Evolutionary conservation across 1,140 invertebrate genomes (phyloP), one percentile per base, ranked within the genome.

Genomic region (Nephila pilipes): DNA sequence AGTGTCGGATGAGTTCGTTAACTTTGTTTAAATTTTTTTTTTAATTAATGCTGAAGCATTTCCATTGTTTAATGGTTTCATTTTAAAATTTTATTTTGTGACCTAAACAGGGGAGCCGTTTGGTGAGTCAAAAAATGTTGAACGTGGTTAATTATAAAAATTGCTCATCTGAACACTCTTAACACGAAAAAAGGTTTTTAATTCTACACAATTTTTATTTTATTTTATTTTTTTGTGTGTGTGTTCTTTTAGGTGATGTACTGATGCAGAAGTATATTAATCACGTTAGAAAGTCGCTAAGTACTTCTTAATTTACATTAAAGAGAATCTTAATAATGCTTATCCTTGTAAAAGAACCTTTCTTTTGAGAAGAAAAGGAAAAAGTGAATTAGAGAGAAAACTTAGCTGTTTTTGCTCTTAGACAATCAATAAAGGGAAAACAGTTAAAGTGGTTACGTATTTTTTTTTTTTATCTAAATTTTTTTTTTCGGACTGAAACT

Each of bases 241-340:
- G 10, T 75, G 65, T 75, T 75, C 65, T 75, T 87, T 87, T 63
- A 54, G 32, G 54, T 25, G 55, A 36, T 63, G 14, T 63, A 60
- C 54, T 81, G 80, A 87, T 32, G 58, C 54, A 36, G 32, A 60
- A 16, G n/a, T 54, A 54, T 87, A 63, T 87, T 87, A 87, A 87
- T 87, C 58, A 87, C 29, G 85, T 87, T 87, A 87, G 58, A 60
- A 87, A 87, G 85, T 87, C 85, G 58, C 55, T 63, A 32, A 87
- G 85, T 87, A 87, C 85, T 60, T 63, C 85, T 87, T 87, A 87
- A 87, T 87, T 87, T 87, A 63, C 58, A 60, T 87, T 87, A 63
- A 87, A 63, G 58, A 32, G 85, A 32, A 63, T 63, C 54, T 58
- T 87, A 58, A 87, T 55, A 81, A 81, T 81, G 80, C 80, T 54